Percentiles rank a stretch among this genome's conserved stretches.
Evolutionary conservation across 1,140 invertebrate genomes (phyloP).

Genomic region (Dryas iulia): DNA sequence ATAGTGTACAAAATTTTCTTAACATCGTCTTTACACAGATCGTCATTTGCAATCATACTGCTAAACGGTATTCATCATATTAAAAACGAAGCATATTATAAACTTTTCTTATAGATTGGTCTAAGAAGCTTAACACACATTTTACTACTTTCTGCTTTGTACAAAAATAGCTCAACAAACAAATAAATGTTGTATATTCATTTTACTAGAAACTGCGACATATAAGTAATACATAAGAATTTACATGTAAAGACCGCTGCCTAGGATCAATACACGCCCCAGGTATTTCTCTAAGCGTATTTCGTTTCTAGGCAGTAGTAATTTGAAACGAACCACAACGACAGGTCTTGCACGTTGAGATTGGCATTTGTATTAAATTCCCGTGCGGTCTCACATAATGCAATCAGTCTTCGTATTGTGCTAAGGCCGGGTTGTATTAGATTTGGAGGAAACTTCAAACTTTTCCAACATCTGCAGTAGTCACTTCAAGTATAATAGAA

Average conservation of each 20-base stretch:
- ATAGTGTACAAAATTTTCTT: no score
- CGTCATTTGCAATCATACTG: no score
- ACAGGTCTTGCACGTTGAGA: conserved; percentile 19
- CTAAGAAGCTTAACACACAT: no score
- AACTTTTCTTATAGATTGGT: no score
- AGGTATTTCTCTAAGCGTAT: background rate
- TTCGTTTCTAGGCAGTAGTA: background rate
- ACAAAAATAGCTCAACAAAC: no score
- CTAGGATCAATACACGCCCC: background rate
- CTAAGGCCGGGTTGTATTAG: conserved; percentile 11
- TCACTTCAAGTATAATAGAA: background rate
- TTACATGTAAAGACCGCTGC: background rate
- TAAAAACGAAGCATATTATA: no score
- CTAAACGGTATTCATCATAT: no score
- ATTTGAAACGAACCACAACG: conserved; percentile 3
- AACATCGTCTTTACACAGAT: no score
- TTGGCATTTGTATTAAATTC: conserved; percentile 26
- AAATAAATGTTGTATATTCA: no score
- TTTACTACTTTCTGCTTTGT: no score
- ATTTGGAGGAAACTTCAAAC: conserved; percentile 9
- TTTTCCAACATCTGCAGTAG: background rate
- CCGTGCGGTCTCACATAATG: conserved; percentile 19
- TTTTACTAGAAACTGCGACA: background rate
- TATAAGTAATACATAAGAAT: background rate
- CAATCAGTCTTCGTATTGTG: conserved; percentile 24